A percentile compares a stretch with the other conserved stretches of the same genome.
These are phyloP conservation scores for Picathartes gymnocephalus DNA, from an alignment of 2,113 vertebrate species.

Conservation along the genomic window DNA sequence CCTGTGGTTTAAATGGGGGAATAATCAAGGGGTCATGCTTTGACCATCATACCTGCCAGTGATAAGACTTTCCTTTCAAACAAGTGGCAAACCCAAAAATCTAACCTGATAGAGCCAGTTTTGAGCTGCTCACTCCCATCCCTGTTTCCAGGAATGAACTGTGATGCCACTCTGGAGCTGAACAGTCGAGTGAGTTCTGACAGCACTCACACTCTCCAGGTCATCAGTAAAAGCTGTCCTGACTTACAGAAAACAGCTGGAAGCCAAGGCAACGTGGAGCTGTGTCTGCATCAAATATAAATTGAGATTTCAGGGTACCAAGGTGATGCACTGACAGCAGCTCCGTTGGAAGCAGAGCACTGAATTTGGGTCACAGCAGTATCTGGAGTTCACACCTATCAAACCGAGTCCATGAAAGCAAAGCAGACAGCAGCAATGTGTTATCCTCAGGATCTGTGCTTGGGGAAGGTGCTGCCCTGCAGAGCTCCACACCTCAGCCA, in stretches of 20 bases:
- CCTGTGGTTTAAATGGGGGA: background rate
- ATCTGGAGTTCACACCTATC: background rate
- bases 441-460: background rate
- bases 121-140: background rate
- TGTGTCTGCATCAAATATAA: background rate
- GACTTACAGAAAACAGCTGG: background rate
- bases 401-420: background rate
- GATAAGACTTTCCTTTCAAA: background rate
- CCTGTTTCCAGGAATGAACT: background rate
- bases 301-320: background rate
- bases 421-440: background rate
- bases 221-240: background rate
- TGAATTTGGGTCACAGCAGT: background rate
- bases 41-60: background rate
- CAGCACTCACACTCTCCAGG: background rate
- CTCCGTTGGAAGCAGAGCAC: background rate
- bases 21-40: background rate
- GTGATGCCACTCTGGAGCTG: rapidly evolving
- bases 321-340: background rate
- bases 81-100: background rate
- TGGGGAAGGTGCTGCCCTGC: background rate
- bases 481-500: background rate
- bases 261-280: background rate
- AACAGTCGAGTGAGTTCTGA: background rate
- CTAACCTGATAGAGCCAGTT: background rate